Base-by-base conservation (phyloP, 2,888 invertebrate species). In the Papilio demoleus region DNA sequence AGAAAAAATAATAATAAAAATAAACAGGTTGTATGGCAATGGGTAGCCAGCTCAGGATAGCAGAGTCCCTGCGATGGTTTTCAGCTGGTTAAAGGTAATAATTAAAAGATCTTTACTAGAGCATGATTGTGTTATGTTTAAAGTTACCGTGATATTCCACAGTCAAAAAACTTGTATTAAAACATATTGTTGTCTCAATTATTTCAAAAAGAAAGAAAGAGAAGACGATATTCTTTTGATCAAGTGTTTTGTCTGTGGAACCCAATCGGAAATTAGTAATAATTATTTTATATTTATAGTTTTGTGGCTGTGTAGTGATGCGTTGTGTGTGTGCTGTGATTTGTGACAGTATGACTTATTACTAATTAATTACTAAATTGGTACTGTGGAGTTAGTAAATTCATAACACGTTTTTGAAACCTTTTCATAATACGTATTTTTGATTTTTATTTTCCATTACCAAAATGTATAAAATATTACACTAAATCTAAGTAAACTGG, bases 291-390 rank as follows among this genome's bases (percentile, higher is more conserved):
- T 45, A 45, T 19, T 19, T 19, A 19, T 45, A 45, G 5, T 5
- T n/a, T n/a, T 45, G 42, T 17, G 42, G 4, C 0, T 42, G 42
- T 42, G 42, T 42, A n/a, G 40, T 17, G 19, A 45, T 45, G 42
- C 42, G 42, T 45, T 45, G n/a, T n/a, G n/a, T n/a, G n/a, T n/a
- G n/a, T n/a, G 17, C 42, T 45, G 42, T 45, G 42, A 45, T 1
- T 19, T 19, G 42, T 45, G 17, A 45, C 17, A 8, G 9, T 45
- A 9, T 9, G 8, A 40, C n/a, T n/a, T n/a, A n/a, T n/a, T n/a
- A n/a, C n/a, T n/a, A n/a, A n/a, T n/a, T n/a, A n/a, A n/a, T n/a
- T n/a, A n/a, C n/a, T n/a, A n/a, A n/a, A n/a, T n/a, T n/a, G n/a
- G n/a, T n/a, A n/a, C n/a, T n/a, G n/a, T n/a, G n/a, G n/a, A n/a